phyloP scores from a whole-genome alignment of 1,140 invertebrate genomes.

The Caenorhabditis brenneri region DNA sequence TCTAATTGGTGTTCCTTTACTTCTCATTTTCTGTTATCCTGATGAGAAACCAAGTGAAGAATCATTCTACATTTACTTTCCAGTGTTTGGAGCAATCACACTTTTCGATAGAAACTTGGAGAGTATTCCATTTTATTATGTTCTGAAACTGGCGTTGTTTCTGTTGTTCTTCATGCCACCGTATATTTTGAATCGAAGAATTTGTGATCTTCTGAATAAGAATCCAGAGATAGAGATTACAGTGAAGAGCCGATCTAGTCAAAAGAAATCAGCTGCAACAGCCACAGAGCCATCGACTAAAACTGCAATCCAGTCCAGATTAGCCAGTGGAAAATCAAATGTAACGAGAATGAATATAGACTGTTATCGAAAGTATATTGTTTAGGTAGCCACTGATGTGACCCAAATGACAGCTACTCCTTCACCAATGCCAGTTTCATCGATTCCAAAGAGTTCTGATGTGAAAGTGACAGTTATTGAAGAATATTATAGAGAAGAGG shows the following conservation, averaged over 20 bases:
- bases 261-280: background rate
- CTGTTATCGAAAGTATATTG: background rate
- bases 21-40: background rate
- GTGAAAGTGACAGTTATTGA: constrained; percentile 29
- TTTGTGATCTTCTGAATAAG: background rate
- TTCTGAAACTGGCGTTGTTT: background rate
- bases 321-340: background rate
- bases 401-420: background rate
- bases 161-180: constrained; percentile 10
- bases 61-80: background rate
- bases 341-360: background rate
- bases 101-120: background rate
- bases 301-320: background rate
- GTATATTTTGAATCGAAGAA: background rate
- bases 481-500: constrained; percentile 19
- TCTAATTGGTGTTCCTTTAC: background rate
- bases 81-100: background rate
- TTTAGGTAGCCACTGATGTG: background rate
- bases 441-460: background rate
- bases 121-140: background rate
- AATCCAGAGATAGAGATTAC: background rate
- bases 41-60: constrained; percentile 11
- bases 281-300: background rate
- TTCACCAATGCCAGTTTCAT: background rate
- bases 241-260: background rate